phyloP scores from a whole-genome alignment of 2,888 invertebrate species.

The Ophion ellenae region DNA sequence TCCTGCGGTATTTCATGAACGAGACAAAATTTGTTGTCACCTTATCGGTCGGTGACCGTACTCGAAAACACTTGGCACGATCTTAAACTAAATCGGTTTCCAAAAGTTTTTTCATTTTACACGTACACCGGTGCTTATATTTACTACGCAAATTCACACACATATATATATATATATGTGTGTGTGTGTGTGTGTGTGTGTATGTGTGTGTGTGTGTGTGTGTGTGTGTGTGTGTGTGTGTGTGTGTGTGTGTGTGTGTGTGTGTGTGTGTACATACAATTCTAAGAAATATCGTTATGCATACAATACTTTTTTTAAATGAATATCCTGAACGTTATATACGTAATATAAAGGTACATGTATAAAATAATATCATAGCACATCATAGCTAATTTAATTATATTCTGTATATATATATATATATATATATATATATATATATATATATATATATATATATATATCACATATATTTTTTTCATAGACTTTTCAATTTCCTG shows the following conservation, averaged over 20 bases:
- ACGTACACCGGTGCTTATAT: too few relatives aligned
- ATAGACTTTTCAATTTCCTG: constrained; percentile 30
- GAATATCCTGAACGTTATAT: background rate
- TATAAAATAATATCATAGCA: background rate
- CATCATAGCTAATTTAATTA: too few relatives aligned
- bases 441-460: background rate
- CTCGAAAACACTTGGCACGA: background rate
- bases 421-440: background rate
- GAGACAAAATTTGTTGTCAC: too few relatives aligned
- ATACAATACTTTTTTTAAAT: background rate
- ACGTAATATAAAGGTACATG: background rate
- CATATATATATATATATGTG: too few relatives aligned
- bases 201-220: too few relatives aligned
- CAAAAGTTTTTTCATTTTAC: background rate
- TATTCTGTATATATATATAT: too few relatives aligned
- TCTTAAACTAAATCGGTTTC: constrained; percentile 14
- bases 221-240: too few relatives aligned
- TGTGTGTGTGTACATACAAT: too few relatives aligned
- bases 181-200: too few relatives aligned
- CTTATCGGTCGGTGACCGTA: background rate
- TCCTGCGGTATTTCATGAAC: background rate
- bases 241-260: too few relatives aligned
- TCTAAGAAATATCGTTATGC: too few relatives aligned
- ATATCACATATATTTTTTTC: background rate
- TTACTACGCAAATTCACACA: too few relatives aligned